Conservation (phyloP, 2,797 vertebrate species). For the Heteromormyrus szaboi region DNA sequence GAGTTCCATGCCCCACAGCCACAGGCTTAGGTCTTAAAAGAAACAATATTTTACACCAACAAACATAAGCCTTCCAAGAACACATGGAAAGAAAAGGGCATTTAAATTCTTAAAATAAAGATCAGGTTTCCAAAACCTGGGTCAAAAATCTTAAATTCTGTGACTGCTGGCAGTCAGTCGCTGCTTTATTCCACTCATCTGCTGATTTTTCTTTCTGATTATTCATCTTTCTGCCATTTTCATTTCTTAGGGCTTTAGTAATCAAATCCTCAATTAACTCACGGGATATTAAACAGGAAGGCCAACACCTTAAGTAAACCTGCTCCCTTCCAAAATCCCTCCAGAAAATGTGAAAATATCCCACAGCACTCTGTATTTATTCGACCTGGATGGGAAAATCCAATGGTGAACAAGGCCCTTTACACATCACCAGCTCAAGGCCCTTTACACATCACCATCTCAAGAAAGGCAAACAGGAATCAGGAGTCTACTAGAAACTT, state of each 20-base stretch:
- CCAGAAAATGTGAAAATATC: conserved; percentile 10
- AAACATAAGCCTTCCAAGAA: not conserved
- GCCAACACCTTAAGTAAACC: conserved; percentile 12
- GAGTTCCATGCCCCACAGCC: not conserved
- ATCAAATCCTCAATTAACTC: conserved; percentile 12
- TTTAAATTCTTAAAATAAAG: not conserved
- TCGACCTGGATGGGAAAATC: not conserved
- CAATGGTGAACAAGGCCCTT: conserved; percentile 13
- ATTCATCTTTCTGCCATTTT: not conserved
- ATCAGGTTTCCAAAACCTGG: not conserved
- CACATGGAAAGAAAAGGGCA: not conserved
- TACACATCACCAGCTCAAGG: not conserved
- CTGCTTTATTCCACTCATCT: not conserved
- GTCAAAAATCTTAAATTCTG: not conserved
- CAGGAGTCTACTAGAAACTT: conserved; percentile 15
- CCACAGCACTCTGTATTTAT: not conserved
- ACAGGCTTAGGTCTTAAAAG: not conserved
- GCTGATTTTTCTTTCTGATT: not conserved
- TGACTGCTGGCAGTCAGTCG: not conserved
- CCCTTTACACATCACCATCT: not conserved
- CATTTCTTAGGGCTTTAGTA: not conserved
- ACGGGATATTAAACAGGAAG: conserved; percentile 28
- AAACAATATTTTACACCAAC: not conserved
- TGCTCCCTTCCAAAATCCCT: not conserved
- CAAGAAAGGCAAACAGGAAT: not conserved